A percentile compares a stretch with the other conserved stretches of the same genome.
Conservation (phyloP, 1,140 invertebrate species). For the Varroa destructor region DNA sequence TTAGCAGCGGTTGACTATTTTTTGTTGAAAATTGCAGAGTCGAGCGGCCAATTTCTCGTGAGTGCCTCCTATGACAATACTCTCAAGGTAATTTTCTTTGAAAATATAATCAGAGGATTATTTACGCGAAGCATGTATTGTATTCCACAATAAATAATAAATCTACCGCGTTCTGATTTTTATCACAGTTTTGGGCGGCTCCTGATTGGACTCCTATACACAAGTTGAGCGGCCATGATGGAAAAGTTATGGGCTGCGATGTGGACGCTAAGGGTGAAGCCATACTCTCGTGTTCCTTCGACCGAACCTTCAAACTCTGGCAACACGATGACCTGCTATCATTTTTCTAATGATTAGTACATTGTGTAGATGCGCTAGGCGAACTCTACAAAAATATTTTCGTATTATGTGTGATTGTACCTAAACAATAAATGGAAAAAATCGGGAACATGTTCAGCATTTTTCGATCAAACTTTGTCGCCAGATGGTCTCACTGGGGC, state of each 20-base stretch:
- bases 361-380: no score
- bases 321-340: constrained; percentile 33
- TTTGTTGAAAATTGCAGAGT: constrained; percentile 35
- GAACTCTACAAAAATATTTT: no score
- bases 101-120: constrained; percentile 9
- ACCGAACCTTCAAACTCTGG: constrained; percentile 96
- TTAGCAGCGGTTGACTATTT: constrained; percentile 7
- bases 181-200: constrained; percentile 66
- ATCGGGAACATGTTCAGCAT: no score
- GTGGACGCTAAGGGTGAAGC: constrained; percentile 72
- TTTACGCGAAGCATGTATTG: constrained; percentile 28
- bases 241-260: constrained; percentile 84
- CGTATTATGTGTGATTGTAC: no score
- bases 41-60: constrained; percentile 64
- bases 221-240: constrained; percentile 84
- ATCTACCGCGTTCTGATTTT: not conserved
- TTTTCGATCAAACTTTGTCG: no score
- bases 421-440: no score
- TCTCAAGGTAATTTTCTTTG: constrained; percentile 50
- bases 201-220: constrained; percentile 90
- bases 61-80: constrained; percentile 77
- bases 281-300: constrained; percentile 83
- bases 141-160: not conserved
- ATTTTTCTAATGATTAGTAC: not conserved
- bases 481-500: no score